These are phyloP conservation scores for Ommatoiulus sabulosus DNA, from an alignment of 2,888 invertebrate species.

Conservation along the genomic window DNA sequence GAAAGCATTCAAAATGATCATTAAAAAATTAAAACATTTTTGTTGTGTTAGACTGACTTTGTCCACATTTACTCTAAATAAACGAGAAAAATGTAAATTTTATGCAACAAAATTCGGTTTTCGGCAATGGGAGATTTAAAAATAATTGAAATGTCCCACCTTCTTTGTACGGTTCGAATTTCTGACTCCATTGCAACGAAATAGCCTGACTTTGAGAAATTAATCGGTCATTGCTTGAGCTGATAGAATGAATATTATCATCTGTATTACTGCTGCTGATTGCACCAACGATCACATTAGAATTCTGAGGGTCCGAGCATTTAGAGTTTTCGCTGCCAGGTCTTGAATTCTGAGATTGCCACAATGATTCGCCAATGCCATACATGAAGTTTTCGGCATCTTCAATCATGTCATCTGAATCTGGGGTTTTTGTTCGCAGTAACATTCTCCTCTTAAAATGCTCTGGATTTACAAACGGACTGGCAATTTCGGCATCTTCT, in stretches of 20 bases:
- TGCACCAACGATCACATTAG: background rate
- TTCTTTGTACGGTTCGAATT: background rate
- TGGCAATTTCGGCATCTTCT: background rate
- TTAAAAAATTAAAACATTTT: too few relatives aligned
- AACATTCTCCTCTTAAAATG: background rate
- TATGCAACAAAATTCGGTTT: too few relatives aligned
- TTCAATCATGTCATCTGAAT: conserved; percentile 54
- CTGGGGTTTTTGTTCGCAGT: background rate
- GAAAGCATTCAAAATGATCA: too few relatives aligned
- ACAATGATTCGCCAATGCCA: background rate
- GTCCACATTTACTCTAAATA: too few relatives aligned
- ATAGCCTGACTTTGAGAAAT: background rate
- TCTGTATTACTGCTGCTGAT: background rate
- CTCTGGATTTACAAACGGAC: background rate
- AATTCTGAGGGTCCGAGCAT: background rate
- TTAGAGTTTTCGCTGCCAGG: background rate
- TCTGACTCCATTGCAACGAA: background rate
- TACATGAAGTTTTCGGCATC: conserved; percentile 51
- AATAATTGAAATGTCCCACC: too few relatives aligned
- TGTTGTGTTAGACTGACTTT: too few relatives aligned
- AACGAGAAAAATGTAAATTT: too few relatives aligned
- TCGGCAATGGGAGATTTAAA: too few relatives aligned
- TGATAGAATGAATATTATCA: background rate
- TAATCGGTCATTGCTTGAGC: background rate
- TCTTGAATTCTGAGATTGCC: background rate